Evolutionary conservation across 1,140 invertebrate genomes (phyloP), one percentile per base, ranked within the genome.

Genomic region (Euglossa dilemma): DNA sequence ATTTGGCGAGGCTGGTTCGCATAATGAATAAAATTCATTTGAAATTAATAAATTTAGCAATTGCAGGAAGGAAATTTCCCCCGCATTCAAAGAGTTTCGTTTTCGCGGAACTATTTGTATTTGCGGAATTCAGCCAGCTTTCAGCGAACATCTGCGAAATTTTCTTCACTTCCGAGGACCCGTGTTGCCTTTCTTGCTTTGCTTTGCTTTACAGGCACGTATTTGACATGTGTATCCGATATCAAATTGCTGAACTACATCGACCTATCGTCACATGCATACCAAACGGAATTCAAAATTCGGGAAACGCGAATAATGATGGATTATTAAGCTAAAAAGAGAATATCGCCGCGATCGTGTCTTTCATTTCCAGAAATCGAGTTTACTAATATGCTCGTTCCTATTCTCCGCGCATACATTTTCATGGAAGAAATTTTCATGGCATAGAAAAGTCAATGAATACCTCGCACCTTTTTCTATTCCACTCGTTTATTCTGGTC

Each of bases 211-310:
- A 80, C 66, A 36, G 45, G 69, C 83, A 81, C 73, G 70, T 87
- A 67, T 73, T 84, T 66, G 61, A 59, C 83, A 81, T 63, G 70
- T 85, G 50, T 77, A 80, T 43, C 67, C 71, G 59, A 88, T 87
- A 88, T 87, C 80, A 85, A 87, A 88, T 87, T 82, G 69, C 64
- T 73, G 57, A 64, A 73, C 59, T 76, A 57, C 66, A 87, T 87
- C 74, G 73, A 52, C 72, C 59, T 81, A 78, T 88, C 64, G 50
- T 63, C 20, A 36, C 52, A 20, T 47, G 50, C 23, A 71, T 56
- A 57, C 20, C 59, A 75, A 57, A 52, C 23, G 70, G 56, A 80
- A 76, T 79, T 56, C 36, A 50, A 63, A 78, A 73, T n/a, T 12
- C 16, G 14, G 28, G 14, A 54, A 23, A 54, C 50, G 57, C 16